Conservation (phyloP, 2,113 vertebrate species). For the Caranx melampygus region DNA sequence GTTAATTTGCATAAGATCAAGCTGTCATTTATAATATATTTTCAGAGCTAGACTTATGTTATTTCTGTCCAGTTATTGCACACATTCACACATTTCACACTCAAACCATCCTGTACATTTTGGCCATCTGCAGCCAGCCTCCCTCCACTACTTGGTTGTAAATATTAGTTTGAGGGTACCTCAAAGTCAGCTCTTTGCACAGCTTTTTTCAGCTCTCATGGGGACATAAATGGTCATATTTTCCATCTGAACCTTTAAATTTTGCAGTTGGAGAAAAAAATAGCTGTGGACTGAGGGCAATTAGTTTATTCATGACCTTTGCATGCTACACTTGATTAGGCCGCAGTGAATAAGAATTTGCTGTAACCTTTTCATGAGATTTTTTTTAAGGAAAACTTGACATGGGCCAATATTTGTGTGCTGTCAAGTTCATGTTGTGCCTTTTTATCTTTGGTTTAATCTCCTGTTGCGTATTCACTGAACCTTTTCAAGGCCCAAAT, state of each 20-base stretch:
- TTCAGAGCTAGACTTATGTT: not conserved
- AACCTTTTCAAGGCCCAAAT: not conserved
- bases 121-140: not conserved
- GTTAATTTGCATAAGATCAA: not conserved
- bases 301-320: conserved; percentile 50
- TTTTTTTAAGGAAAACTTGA: conserved; percentile 24
- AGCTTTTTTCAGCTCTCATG: not conserved
- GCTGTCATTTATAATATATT: not conserved
- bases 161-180: no score
- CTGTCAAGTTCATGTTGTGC: not conserved
- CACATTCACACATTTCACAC: not conserved
- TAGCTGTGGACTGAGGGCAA: not conserved
- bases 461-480: not conserved
- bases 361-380: conserved; percentile 47
- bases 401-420: conserved; percentile 19
- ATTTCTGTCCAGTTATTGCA: not conserved
- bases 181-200: not conserved
- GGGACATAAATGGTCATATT: not conserved
- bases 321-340: conserved; percentile 40
- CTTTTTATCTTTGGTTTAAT: not conserved
- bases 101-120: not conserved
- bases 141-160: no score
- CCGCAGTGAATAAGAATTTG: conserved; percentile 21
- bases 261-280: not conserved
- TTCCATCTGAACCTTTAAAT: not conserved